Evolutionary conservation across 92 coral and sea anemone genomes (phyloP).

Genomic region (Porites cylindrica): DNA sequence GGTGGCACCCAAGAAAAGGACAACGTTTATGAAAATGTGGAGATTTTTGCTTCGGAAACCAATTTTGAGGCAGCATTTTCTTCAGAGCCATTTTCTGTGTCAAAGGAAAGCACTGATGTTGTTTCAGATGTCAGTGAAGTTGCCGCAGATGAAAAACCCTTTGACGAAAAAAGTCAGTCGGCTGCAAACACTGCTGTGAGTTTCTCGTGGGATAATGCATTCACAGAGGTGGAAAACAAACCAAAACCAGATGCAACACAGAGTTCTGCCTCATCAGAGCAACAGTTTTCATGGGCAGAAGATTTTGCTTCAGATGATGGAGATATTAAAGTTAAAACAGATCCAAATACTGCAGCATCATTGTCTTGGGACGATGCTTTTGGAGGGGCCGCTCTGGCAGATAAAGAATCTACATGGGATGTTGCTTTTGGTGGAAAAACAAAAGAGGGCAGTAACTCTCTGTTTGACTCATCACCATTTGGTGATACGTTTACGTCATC

Average conservation of each 20-base stretch:
- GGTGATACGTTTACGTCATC: slow-evolving; percentile 49
- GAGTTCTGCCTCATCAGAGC: not conserved
- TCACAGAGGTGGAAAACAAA: slow-evolving; percentile 10
- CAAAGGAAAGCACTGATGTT: slow-evolving; percentile 1
- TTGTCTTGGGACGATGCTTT: slow-evolving; percentile 68
- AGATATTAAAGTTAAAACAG: slow-evolving; percentile 11
- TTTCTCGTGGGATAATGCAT: slow-evolving; percentile 51
- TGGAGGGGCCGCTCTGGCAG: slow-evolving; percentile 48
- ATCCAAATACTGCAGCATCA: slow-evolving; percentile 4
- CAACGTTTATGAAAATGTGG: not conserved
- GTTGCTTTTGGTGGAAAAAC: slow-evolving; percentile 45
- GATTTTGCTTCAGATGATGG: slow-evolving; percentile 39
- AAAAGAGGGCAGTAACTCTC: not conserved
- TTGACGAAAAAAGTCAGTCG: slow-evolving; percentile 1
- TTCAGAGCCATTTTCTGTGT: not conserved
- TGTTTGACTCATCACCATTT: slow-evolving; percentile 24
- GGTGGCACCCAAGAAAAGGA: slow-evolving; percentile 10
- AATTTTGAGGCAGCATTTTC: slow-evolving; percentile 37
- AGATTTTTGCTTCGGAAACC: slow-evolving; percentile 26
- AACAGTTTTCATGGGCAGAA: slow-evolving; percentile 39
- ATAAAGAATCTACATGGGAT: slow-evolving; percentile 40
- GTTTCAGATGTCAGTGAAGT: slow-evolving; percentile 46
- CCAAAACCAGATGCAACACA: slow-evolving; percentile 14
- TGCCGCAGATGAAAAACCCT: slow-evolving; percentile 19
- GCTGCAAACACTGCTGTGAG: slow-evolving; percentile 10